phyloP scores from a whole-genome alignment of 53 echinoderm and acorn worm genomes.

The Antedon mediterranea region DNA sequence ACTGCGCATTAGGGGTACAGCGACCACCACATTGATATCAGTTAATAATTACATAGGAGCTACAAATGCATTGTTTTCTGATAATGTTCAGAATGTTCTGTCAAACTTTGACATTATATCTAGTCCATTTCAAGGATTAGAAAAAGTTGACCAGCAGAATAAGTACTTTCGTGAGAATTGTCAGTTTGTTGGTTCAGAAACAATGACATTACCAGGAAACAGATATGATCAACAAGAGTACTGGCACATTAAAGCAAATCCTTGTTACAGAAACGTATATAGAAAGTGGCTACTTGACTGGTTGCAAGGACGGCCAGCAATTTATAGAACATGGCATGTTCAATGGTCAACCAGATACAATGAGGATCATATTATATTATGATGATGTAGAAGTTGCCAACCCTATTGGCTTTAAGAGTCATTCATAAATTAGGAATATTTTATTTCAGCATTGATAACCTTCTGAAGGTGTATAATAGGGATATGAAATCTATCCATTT shows the following conservation, averaged over 20 bases:
- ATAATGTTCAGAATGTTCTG: slow-evolving; percentile 12
- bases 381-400: slow-evolving; percentile 25
- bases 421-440: slow-evolving; percentile 19
- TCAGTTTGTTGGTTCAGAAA: slow-evolving; percentile 16
- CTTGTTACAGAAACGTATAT: slow-evolving; percentile 46
- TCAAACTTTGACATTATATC: slow-evolving; percentile 13
- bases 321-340: slow-evolving; percentile 29
- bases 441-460: slow-evolving; percentile 17
- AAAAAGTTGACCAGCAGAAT: slow-evolving; percentile 32
- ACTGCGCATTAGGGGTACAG: slow-evolving; percentile 10
- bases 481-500: slow-evolving; percentile 15
- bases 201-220: slow-evolving; percentile 16
- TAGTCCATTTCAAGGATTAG: slow-evolving; percentile 40
- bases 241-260: slow-evolving; percentile 18
- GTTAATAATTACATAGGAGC: background rate
- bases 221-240: slow-evolving; percentile 31
- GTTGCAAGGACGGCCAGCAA: slow-evolving; percentile 32
- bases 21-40: background rate
- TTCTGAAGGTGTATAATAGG: slow-evolving; percentile 2
- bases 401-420: slow-evolving; percentile 16
- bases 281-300: slow-evolving; percentile 11
- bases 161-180: slow-evolving; percentile 23
- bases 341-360: slow-evolving; percentile 16
- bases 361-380: slow-evolving; percentile 21
- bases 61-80: background rate